A percentile compares a stretch with the other conserved stretches of the same genome.
phyloP scores from a whole-genome alignment of 2,113 vertebrate species.

The Ia io region DNA sequence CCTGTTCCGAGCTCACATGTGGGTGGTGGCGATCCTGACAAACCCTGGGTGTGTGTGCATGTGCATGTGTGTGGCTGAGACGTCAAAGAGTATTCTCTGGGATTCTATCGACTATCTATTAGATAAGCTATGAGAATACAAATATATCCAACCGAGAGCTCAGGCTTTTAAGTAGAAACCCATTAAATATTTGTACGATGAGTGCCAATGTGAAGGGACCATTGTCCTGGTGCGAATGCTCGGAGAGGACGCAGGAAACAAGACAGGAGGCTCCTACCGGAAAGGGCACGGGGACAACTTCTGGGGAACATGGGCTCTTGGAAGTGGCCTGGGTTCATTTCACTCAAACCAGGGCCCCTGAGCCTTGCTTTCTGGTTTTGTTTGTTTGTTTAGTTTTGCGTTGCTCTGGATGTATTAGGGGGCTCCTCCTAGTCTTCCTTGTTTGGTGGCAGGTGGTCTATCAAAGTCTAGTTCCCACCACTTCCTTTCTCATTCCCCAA shows the following conservation, averaged over 20 bases:
- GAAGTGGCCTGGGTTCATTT: too few relatives aligned
- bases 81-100: neutral
- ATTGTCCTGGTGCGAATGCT: too few relatives aligned
- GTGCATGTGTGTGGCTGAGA: neutral
- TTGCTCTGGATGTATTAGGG: too few relatives aligned
- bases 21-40: neutral
- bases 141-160: neutral
- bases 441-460: neutral
- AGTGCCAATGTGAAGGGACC: neutral
- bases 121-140: neutral
- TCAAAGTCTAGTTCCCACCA: accelerated
- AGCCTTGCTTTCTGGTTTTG: too few relatives aligned
- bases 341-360: too few relatives aligned
- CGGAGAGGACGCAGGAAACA: neutral
- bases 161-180: neutral
- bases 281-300: too few relatives aligned
- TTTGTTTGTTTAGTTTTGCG: too few relatives aligned
- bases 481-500: neutral
- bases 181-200: neutral
- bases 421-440: too few relatives aligned
- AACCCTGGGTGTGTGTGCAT: neutral
- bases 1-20: neutral
- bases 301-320: too few relatives aligned
- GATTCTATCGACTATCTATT: neutral
- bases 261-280: neutral